Percentiles rank a stretch among this genome's conserved stretches.
Conservation (phyloP, 1,140 invertebrate species). For the Amphibalanus amphitrite region DNA sequence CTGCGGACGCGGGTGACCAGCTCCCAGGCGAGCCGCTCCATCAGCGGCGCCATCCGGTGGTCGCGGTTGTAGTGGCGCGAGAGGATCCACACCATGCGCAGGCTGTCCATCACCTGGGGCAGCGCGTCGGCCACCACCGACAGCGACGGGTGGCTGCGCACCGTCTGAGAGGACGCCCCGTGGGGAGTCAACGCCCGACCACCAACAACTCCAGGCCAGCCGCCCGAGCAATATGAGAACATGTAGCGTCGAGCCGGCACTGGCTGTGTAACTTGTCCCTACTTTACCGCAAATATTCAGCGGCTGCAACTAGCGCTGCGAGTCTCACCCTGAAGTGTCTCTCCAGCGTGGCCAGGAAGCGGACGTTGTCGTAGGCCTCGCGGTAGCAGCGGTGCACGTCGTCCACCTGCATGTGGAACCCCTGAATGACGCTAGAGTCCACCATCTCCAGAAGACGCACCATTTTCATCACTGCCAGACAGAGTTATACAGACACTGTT, state of each 20-base stretch:
- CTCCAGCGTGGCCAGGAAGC: constrained; percentile 60
- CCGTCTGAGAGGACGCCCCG: too few species aligned
- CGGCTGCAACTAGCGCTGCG: too few species aligned
- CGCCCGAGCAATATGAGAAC: too few species aligned
- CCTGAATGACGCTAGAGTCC: constrained; percentile 29
- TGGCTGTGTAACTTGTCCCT: too few species aligned
- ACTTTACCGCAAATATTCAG: too few species aligned
- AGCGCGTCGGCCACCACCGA: constrained; percentile 48
- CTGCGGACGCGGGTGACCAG: neutral
- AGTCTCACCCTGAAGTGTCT: constrained; percentile 54
- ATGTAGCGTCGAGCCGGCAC: too few species aligned
- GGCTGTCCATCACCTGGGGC: constrained; percentile 54
- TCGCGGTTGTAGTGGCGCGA: constrained; percentile 53
- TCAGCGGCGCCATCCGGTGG: constrained; percentile 52
- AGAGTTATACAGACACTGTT: too few species aligned
- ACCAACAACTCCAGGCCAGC: too few species aligned
- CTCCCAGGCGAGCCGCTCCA: constrained; percentile 23
- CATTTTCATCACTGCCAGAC: constrained; percentile 44
- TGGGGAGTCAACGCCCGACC: too few species aligned
- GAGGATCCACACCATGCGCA: constrained; percentile 66
- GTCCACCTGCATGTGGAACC: constrained; percentile 35
- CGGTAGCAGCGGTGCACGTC: constrained; percentile 37
- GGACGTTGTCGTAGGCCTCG: constrained; percentile 62
- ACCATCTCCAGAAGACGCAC: constrained; percentile 33
- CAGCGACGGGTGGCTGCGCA: constrained; percentile 27